These are phyloP conservation scores for Porites divaricata DNA, from an alignment of 92 coral and sea anemone species.

Conservation along the genomic window DNA sequence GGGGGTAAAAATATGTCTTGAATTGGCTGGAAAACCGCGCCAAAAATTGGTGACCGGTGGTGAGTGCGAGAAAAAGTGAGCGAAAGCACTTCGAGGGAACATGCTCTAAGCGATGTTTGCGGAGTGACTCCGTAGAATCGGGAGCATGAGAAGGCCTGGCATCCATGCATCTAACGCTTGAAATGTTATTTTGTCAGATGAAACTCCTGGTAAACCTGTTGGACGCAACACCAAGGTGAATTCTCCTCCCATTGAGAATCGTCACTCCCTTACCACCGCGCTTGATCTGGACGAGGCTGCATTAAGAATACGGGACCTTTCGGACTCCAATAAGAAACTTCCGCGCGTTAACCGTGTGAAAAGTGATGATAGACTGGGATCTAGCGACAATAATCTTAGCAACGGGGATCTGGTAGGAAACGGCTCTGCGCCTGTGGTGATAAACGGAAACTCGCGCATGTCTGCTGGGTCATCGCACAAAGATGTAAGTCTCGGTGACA, in stretches of 20 bases:
- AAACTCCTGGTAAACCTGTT: constrained; percentile 52
- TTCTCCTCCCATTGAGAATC: constrained; percentile 70
- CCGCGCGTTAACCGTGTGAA: constrained; percentile 62
- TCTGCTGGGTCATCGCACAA: constrained; percentile 89
- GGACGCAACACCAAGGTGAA: constrained; percentile 57
- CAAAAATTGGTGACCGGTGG: no score
- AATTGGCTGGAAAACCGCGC: neutral
- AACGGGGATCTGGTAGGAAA: constrained; percentile 92
- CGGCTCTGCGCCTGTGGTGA: constrained; percentile 88
- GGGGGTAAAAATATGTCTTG: no score
- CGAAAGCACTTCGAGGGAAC: neutral
- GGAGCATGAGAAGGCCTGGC: no score
- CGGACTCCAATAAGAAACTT: constrained; percentile 67
- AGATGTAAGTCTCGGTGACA: constrained; percentile 90
- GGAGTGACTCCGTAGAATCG: no score
- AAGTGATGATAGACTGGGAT: constrained; percentile 67
- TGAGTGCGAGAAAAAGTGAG: no score
- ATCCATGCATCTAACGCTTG: neutral
- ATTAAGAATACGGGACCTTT: constrained; percentile 73
- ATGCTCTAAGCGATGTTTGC: neutral
- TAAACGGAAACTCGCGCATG: constrained; percentile 96
- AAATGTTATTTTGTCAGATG: constrained; percentile 26
- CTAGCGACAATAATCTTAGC: constrained; percentile 79
- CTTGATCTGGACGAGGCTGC: constrained; percentile 86
- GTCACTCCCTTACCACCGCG: constrained; percentile 81